Conservation (phyloP, 2,113 vertebrate species). For the Bos javanicus region DNA sequence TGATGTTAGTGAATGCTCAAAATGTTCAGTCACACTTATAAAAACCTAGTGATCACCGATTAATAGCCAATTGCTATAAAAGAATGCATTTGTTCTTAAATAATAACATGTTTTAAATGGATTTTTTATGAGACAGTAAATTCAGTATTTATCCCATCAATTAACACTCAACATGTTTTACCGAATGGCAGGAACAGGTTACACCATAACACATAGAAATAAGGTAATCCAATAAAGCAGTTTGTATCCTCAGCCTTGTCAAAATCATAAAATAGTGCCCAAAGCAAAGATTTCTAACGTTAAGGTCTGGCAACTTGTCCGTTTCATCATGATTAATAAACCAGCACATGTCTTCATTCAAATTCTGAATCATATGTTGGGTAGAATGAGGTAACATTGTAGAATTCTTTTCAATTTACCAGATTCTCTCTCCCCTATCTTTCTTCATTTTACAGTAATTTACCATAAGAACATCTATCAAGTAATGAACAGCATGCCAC, state of each 20-base stretch:
- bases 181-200: neutral
- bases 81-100: neutral
- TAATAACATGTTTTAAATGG: neutral
- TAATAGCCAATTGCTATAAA: neutral
- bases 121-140: neutral
- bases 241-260: neutral
- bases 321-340: neutral
- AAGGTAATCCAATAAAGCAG: neutral
- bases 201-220: neutral
- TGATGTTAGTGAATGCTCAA: neutral
- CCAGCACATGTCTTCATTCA: neutral
- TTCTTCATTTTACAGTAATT: neutral
- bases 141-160: neutral
- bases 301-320: neutral
- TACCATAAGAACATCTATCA: neutral
- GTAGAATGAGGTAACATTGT: neutral
- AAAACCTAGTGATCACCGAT: neutral
- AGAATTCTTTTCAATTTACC: neutral
- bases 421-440: neutral
- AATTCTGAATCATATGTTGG: neutral
- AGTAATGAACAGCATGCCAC: neutral
- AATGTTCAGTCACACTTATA: neutral
- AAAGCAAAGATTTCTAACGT: neutral
- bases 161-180: neutral
- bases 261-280: neutral